Percentiles rank a stretch among this genome's conserved stretches.
phyloP scores from a whole-genome alignment of 2,888 invertebrate genomes.

The Penaeus monodon region DNA sequence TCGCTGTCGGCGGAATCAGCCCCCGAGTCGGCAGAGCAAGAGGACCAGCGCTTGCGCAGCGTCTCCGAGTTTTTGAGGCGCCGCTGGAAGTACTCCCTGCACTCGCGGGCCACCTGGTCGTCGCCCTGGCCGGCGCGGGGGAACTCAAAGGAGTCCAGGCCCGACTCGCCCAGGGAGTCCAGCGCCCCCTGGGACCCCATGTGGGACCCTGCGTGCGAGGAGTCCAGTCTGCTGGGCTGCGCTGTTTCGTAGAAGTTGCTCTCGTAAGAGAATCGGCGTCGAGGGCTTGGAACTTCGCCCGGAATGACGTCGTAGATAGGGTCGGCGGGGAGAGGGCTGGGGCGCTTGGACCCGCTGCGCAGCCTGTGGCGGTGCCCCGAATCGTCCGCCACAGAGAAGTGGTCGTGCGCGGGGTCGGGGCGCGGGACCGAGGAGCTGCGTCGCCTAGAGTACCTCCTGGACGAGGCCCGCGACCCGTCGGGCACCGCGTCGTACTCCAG shows the following conservation, averaged over 20 bases:
- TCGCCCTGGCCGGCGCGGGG: slow-evolving; percentile 14
- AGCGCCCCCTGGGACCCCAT: slow-evolving; percentile 41
- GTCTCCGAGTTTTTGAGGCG: slow-evolving; percentile 55
- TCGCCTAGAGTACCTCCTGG: not conserved
- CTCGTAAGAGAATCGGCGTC: not conserved
- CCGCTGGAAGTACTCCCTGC: slow-evolving; percentile 50
- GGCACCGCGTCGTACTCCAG: no score
- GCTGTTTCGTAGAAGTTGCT: slow-evolving; percentile 21
- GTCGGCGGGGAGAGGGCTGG: slow-evolving; percentile 7
- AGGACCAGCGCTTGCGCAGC: slow-evolving; percentile 52
- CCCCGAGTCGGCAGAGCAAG: slow-evolving; percentile 47
- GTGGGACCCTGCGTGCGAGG: slow-evolving; percentile 46
- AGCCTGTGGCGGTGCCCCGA: slow-evolving; percentile 1
- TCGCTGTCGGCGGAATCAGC: slow-evolving; percentile 52
- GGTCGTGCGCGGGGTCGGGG: not conserved
- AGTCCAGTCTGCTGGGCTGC: slow-evolving; percentile 26
- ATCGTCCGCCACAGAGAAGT: not conserved
- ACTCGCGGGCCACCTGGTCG: slow-evolving; percentile 49
- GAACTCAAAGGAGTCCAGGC: slow-evolving; percentile 41
- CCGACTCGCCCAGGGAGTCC: slow-evolving; percentile 35
- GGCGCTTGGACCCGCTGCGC: not conserved
- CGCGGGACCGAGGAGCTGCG: slow-evolving; percentile 14
- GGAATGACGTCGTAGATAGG: slow-evolving; percentile 48
- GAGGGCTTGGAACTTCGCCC: slow-evolving; percentile 11
- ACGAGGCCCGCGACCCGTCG: no score